Percentiles rank a stretch among this genome's conserved stretches.
Evolutionary conservation across 2,113 vertebrate genomes (phyloP).

Genomic region (Pluvianellus socialis): DNA sequence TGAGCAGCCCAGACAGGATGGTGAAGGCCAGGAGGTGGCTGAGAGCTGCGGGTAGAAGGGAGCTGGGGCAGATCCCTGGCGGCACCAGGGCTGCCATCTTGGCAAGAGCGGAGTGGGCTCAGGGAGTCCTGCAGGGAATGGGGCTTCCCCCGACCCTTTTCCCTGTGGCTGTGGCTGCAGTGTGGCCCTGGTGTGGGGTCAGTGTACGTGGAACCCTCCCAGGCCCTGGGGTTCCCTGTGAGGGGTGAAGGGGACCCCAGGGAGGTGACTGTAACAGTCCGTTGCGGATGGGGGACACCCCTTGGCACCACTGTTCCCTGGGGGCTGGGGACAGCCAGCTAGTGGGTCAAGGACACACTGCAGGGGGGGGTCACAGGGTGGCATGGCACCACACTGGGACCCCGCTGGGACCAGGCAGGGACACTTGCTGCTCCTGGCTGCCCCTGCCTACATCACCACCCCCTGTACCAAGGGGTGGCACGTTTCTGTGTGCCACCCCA

Average conservation of each 20-base stretch:
- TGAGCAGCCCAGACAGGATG: neutral
- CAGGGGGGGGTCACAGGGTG: neutral
- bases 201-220: neutral
- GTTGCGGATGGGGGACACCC: neutral
- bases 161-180: neutral
- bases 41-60: neutral
- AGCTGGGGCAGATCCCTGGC: neutral
- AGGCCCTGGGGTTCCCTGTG: too few relatives aligned
- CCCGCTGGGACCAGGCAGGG: neutral
- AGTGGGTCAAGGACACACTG: rapidly evolving
- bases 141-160: neutral
- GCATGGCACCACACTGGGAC: rapidly evolving
- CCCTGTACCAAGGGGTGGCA: neutral
- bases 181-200: neutral
- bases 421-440: rapidly evolving
- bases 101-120: rapidly evolving
- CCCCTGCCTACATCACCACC: neutral
- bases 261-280: neutral
- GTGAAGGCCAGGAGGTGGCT: neutral
- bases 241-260: neutral
- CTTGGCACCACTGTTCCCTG: neutral
- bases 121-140: neutral
- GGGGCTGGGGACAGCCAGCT: neutral
- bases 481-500: neutral
- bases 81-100: rapidly evolving